A percentile compares a stretch with the other conserved stretches of the same genome.
These are phyloP conservation scores for Arvicanthis niloticus DNA, from an alignment of 2,113 vertebrate genomes.

Conservation along the genomic window DNA sequence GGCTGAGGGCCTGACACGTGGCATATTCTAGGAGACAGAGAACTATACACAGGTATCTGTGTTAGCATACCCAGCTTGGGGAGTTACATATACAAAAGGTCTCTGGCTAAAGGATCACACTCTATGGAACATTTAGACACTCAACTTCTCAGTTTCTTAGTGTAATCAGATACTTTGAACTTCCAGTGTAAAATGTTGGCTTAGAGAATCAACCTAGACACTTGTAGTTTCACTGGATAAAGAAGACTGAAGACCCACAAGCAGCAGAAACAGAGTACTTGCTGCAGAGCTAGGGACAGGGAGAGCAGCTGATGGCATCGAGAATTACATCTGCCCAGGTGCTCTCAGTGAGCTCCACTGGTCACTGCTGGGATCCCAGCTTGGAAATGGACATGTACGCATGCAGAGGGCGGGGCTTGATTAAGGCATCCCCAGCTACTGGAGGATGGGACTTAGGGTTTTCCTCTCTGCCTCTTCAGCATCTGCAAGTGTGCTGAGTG, in stretches of 20 bases:
- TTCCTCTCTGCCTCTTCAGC: not conserved
- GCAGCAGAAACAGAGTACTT: not conserved
- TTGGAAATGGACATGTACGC: not conserved
- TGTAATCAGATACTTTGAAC: not conserved
- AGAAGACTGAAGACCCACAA: not conserved
- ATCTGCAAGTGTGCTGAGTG: not conserved
- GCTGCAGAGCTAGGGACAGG: not conserved
- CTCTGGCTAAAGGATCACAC: not conserved
- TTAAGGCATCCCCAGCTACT: not conserved
- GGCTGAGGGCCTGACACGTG: constrained; percentile 14
- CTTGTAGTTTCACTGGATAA: not conserved
- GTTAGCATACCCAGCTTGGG: not conserved
- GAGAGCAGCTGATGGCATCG: not conserved
- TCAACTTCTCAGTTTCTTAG: constrained; percentile 1
- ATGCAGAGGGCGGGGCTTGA: not conserved
- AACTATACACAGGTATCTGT: not conserved
- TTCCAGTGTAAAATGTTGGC: not conserved
- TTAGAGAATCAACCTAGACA: not conserved
- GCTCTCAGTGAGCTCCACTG: not conserved
- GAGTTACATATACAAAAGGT: not conserved
- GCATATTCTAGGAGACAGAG: not conserved
- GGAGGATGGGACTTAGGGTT: not conserved
- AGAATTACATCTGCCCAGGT: not conserved
- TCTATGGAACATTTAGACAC: not conserved
- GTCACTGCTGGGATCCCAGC: not conserved